Evolutionary conservation across 2,888 invertebrate species (phyloP).

Genomic region (Macaria liturata): DNA sequence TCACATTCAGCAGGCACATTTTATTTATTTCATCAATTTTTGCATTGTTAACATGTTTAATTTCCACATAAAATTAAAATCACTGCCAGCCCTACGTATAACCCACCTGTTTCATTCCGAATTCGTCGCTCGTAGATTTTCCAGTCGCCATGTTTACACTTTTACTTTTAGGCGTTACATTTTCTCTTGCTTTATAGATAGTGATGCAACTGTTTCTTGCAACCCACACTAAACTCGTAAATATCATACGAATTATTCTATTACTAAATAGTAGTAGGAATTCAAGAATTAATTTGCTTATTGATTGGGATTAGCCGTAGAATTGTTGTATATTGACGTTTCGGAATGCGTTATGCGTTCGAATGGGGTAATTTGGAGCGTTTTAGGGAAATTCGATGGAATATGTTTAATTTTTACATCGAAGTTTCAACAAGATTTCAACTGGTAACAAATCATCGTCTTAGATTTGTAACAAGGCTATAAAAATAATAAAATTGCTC

Average conservation of each 20-base stretch:
- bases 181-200: constrained; percentile 32
- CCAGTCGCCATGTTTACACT: constrained; percentile 51
- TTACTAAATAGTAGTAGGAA: constrained; percentile 7
- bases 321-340: not conserved
- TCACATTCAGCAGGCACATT: too few species aligned
- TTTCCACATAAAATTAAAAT: not conserved
- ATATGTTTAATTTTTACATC: too few species aligned
- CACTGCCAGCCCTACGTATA: constrained; percentile 12
- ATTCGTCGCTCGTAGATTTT: constrained; percentile 42
- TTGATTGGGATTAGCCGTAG: constrained; percentile 1
- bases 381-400: too few species aligned
- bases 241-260: constrained; percentile 4
- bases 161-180: constrained; percentile 61
- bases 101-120: constrained; percentile 35
- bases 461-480: too few species aligned
- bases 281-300: constrained; percentile 2
- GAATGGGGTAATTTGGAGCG: too few species aligned
- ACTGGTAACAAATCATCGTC: too few species aligned
- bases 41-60: too few species aligned
- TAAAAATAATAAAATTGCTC: too few species aligned
- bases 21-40: too few species aligned
- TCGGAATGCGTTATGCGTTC: too few species aligned
- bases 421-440: too few species aligned
- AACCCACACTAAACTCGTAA: constrained; percentile 20
- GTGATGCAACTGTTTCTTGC: constrained; percentile 29